phyloP scores from a whole-genome alignment of 2,113 vertebrate genomes.

The Myotis lucifugus region DNA sequence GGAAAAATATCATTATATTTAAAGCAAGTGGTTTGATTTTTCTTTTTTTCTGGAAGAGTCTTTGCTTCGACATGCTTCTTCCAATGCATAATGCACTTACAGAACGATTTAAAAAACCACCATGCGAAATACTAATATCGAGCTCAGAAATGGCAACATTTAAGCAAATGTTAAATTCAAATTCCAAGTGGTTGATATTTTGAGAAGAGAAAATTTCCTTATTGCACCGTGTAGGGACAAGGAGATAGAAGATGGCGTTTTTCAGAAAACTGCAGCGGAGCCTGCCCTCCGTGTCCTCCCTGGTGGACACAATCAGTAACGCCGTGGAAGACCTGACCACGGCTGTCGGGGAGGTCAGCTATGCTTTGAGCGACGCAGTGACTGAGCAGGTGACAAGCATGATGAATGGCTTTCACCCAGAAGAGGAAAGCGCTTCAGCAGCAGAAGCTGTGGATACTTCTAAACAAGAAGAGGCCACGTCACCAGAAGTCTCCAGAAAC shows the following conservation, averaged over 20 bases:
- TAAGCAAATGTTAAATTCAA: constrained; percentile 58
- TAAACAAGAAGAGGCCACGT: neutral
- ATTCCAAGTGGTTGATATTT: constrained; percentile 56
- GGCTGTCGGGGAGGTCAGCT: constrained; percentile 91
- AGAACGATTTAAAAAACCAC: constrained; percentile 61
- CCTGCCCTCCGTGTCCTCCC: constrained; percentile 93
- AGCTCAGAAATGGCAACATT: constrained; percentile 53
- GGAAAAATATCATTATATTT: constrained; percentile 49
- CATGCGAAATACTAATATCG: constrained; percentile 42
- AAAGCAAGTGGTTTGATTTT: constrained; percentile 72
- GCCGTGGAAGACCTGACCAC: constrained; percentile 92
- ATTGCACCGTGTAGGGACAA: constrained; percentile 53
- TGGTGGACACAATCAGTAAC: constrained; percentile 91
- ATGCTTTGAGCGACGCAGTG: constrained; percentile 91
- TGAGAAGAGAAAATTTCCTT: constrained; percentile 63
- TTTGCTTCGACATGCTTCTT: constrained; percentile 70
- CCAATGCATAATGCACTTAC: constrained; percentile 60
- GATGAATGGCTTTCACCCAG: constrained; percentile 88
- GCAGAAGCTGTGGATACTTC: constrained; percentile 31
- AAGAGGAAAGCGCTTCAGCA: constrained; percentile 82
- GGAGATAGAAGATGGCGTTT: constrained; percentile 91
- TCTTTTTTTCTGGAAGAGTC: constrained; percentile 73
- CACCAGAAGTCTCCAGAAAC: constrained; percentile 48
- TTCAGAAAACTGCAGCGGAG: constrained; percentile 94
- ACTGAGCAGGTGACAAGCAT: constrained; percentile 93